Evolutionary conservation across 2,113 vertebrate genomes (phyloP).

Genomic region (Myanophis thanlyinensis): DNA sequence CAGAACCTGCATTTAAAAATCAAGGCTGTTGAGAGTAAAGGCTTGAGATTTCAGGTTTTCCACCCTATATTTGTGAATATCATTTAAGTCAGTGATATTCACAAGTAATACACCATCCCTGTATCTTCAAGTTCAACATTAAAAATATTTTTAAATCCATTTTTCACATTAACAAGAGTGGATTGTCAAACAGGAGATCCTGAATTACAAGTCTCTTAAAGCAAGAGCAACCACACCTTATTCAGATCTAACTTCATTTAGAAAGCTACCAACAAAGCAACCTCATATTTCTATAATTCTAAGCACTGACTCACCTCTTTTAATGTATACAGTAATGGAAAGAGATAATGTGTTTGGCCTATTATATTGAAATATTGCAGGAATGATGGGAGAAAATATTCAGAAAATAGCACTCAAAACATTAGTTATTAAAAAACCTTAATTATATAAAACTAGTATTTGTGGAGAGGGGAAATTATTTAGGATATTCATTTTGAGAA

Average conservation of each 20-base stretch:
- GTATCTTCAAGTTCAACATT: neutral
- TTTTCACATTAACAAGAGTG: neutral
- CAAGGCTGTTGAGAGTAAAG: neutral
- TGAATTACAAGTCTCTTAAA: neutral
- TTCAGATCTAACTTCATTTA: neutral
- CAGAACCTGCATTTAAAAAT: neutral
- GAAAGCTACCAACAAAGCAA: neutral
- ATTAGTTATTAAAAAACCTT: no score
- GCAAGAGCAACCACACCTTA: neutral
- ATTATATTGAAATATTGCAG: neutral
- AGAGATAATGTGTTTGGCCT: neutral
- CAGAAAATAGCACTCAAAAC: neutral
- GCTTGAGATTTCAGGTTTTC: neutral
- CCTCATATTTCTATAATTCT: no score
- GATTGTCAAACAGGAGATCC: neutral
- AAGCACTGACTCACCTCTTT: neutral
- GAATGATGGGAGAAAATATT: neutral
- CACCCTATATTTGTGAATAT: neutral
- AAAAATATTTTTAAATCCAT: neutral
- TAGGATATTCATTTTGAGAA: neutral
- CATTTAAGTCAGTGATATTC: neutral
- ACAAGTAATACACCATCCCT: neutral
- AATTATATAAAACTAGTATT: neutral
- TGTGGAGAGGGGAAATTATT: neutral
- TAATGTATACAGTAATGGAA: neutral